These are phyloP conservation scores for Tanytarsus gracilentus DNA, from an alignment of 2,888 invertebrate genomes.

Conservation along the genomic window DNA sequence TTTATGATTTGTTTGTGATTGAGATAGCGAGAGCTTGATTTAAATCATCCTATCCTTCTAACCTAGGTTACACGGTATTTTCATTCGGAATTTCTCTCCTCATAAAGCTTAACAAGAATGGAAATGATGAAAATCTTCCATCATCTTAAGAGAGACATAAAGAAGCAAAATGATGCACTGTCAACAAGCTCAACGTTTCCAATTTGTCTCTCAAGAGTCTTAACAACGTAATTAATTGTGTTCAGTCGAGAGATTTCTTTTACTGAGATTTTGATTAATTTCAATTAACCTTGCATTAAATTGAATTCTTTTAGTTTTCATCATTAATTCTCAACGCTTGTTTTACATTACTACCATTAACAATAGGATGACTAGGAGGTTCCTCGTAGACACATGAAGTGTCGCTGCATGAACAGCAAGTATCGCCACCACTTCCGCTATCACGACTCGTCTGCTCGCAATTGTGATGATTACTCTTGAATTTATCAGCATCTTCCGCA, in stretches of 20 bases:
- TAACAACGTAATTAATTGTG: slow-evolving; percentile 12
- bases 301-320: slow-evolving; percentile 10
- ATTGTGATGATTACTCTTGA: neutral
- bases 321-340: slow-evolving; percentile 14
- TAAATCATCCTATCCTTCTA: too few species aligned
- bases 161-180: neutral
- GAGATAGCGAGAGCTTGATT: neutral
- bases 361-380: slow-evolving; percentile 41
- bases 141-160: too few species aligned
- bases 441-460: slow-evolving; percentile 1
- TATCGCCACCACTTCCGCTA: slow-evolving; percentile 44
- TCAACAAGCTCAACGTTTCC: slow-evolving; percentile 23
- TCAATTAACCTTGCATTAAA: neutral
- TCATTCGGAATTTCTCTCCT: too few species aligned
- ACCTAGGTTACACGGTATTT: too few species aligned
- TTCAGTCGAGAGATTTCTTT: too few species aligned
- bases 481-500: neutral
- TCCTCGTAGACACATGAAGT: slow-evolving; percentile 55
- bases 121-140: too few species aligned
- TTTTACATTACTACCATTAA: neutral
- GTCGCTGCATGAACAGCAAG: slow-evolving; percentile 54
- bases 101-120: too few species aligned
- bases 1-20: slow-evolving; percentile 3
- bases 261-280: too few species aligned
- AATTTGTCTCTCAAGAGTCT: too few species aligned